These are phyloP conservation scores for Nebria ingens DNA, from an alignment of 1,140 invertebrate species.

Conservation along the genomic window DNA sequence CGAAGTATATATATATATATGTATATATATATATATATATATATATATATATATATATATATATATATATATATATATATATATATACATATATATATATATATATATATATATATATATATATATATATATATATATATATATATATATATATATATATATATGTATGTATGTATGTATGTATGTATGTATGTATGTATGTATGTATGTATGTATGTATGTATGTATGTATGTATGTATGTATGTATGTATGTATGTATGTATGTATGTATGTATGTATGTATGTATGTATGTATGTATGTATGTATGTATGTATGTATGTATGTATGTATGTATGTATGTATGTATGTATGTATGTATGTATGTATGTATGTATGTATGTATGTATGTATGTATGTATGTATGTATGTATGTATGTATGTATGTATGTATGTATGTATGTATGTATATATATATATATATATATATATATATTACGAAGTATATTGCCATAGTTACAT, in stretches of 20 bases:
- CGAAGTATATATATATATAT: no score
- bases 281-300: not conserved
- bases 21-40: not conserved
- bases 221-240: not conserved
- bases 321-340: constrained; percentile 1
- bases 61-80: not conserved
- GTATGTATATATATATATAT: not conserved
- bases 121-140: not conserved
- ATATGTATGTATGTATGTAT: not conserved
- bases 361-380: not conserved
- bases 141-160: not conserved
- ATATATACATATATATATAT: not conserved
- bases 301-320: not conserved
- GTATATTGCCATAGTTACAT: not conserved
- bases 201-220: not conserved
- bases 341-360: not conserved
- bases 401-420: not conserved
- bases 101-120: not conserved
- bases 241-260: not conserved
- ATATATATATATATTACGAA: not conserved
- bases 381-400: not conserved
- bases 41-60: not conserved
- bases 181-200: not conserved
- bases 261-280: not conserved
- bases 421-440: not conserved